Conservation (phyloP, 2,797 vertebrate species). For the Notoglanidium macrostoma region DNA sequence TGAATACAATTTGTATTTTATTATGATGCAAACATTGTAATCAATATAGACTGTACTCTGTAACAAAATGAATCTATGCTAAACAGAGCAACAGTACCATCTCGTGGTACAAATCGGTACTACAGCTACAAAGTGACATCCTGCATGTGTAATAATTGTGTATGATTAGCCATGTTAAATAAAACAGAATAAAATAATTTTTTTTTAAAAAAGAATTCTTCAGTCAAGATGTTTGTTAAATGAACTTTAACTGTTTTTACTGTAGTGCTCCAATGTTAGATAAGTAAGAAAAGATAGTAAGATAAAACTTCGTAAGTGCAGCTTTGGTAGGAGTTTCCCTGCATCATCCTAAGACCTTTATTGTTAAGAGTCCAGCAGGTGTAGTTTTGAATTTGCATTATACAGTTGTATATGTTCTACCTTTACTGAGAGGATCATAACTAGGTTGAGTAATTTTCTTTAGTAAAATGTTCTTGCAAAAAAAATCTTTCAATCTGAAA, state of each 20-base stretch:
- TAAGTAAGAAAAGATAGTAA: neutral
- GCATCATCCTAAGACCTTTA: neutral
- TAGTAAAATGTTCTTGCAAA: too few species aligned
- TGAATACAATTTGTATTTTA: neutral
- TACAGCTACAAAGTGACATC: neutral
- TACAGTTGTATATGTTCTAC: neutral
- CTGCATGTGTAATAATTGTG: neutral
- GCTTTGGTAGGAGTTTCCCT: neutral
- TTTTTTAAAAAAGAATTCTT: neutral
- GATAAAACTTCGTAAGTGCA: neutral
- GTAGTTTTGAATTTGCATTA: neutral
- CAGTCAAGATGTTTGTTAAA: neutral
- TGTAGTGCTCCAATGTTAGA: neutral
- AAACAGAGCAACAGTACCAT: constrained; percentile 33
- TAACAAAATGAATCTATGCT: neutral
- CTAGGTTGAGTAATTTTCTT: neutral
- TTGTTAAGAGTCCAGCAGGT: neutral
- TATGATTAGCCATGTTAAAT: neutral
- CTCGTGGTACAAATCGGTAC: constrained; percentile 36
- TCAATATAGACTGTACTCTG: neutral
- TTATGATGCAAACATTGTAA: neutral
- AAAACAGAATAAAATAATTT: neutral
- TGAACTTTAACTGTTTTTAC: neutral
- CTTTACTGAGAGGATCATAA: neutral
- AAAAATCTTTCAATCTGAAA: neutral